Conservation (phyloP, 1,140 invertebrate genomes). For the Zaprionus tsacasi region DNA sequence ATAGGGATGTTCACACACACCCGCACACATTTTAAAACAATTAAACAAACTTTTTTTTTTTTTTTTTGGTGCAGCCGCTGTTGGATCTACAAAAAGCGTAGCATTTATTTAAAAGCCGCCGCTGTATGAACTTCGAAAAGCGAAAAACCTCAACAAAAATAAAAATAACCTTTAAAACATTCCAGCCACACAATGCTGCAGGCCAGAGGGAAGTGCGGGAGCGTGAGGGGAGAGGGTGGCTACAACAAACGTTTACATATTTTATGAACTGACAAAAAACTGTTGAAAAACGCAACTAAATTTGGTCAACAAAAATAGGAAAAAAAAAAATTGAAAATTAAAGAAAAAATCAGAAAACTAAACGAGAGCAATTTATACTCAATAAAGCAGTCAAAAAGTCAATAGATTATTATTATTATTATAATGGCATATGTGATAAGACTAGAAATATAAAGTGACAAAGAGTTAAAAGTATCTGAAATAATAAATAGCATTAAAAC, state of each 20-base stretch:
- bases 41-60: constrained; percentile 47
- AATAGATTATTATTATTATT: neutral
- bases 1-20: neutral
- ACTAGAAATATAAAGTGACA: neutral
- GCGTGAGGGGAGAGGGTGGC: neutral
- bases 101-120: constrained; percentile 46
- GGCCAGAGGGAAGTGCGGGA: neutral
- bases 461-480: neutral
- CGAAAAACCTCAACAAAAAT: constrained; percentile 15
- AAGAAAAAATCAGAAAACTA: neutral
- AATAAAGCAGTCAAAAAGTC: neutral
- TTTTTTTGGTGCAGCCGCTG: neutral
- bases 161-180: constrained; percentile 38
- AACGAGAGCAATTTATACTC: neutral
- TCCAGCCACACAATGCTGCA: constrained; percentile 18
- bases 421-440: neutral
- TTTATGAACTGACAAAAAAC: constrained; percentile 40
- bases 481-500: no score
- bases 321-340: neutral
- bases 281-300: constrained; percentile 30
- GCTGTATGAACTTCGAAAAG: constrained; percentile 23
- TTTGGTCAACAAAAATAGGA: constrained; percentile 26
- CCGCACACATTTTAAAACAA: constrained; percentile 54
- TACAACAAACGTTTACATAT: constrained; percentile 43
- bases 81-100: constrained; percentile 37